Percentiles rank a stretch among this genome's conserved stretches.
These are phyloP conservation scores for Drosophila sturtevanti DNA, from an alignment of 1,140 invertebrate species.

Conservation along the genomic window DNA sequence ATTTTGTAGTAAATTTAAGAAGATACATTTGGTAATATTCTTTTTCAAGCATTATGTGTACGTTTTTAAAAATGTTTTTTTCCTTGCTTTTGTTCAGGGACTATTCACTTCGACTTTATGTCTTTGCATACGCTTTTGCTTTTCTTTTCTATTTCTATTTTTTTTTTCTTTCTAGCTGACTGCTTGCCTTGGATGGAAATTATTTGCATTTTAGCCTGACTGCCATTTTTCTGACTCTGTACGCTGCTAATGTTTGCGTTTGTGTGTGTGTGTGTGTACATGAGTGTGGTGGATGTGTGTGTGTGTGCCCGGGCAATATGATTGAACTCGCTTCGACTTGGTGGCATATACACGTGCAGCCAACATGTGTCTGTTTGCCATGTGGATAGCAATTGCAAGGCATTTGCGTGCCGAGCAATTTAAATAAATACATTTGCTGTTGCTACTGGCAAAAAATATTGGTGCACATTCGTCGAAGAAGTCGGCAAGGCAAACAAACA, in stretches of 20 bases:
- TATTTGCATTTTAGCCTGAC: conserved; percentile 52
- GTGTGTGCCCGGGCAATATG: conserved; percentile 59
- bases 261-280: not conserved
- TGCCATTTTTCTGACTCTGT: conserved; percentile 50
- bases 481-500: conserved; percentile 68
- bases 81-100: not conserved
- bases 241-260: not conserved
- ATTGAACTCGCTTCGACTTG: conserved; percentile 51
- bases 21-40: too few species aligned
- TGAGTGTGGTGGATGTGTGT: not conserved
- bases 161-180: not conserved
- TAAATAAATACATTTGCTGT: conserved; percentile 76
- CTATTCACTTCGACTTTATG: not conserved
- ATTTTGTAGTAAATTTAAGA: too few species aligned
- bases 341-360: conserved; percentile 47
- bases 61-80: not conserved
- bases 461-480: conserved; percentile 41
- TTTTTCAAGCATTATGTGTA: not conserved
- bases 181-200: conserved; percentile 32
- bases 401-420: conserved; percentile 67
- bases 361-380: conserved; percentile 61
- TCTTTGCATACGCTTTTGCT: not conserved
- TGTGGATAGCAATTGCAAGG: conserved; percentile 43
- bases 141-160: conserved; percentile 12
- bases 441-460: conserved; percentile 45